Evolutionary conservation across 2,113 vertebrate genomes (phyloP).

Genomic region (Rhea americana): DNA sequence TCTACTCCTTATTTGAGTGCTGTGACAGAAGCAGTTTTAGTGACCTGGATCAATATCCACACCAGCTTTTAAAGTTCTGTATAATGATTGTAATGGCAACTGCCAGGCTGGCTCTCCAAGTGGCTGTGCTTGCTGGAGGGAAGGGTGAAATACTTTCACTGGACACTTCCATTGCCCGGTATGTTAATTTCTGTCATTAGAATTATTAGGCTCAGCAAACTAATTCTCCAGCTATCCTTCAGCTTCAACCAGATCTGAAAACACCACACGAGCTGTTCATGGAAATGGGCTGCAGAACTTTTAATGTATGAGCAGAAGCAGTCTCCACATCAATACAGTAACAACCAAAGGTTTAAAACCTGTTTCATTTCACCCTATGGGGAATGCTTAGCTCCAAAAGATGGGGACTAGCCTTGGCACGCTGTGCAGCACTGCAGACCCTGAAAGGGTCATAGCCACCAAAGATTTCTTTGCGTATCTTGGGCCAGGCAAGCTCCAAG

Average conservation of each 20-base stretch:
- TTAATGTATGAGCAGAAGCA: neutral
- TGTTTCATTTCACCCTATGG: constrained; percentile 10
- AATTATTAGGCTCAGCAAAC: neutral
- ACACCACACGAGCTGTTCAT: fast-evolving
- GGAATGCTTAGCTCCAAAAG: constrained; percentile 58
- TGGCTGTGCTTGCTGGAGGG: neutral
- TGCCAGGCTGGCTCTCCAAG: neutral
- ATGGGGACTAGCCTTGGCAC: constrained; percentile 36
- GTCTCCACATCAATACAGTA: neutral
- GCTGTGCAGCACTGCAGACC: constrained; percentile 44
- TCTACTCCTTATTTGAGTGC: neutral
- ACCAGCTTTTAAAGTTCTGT: neutral
- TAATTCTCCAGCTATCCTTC: neutral
- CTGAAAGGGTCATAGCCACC: constrained; percentile 45
- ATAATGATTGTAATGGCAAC: neutral
- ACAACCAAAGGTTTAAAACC: neutral
- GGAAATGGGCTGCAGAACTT: neutral
- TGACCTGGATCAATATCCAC: neutral
- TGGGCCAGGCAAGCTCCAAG: constrained; percentile 58
- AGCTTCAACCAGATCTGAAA: neutral
- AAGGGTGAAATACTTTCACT: neutral
- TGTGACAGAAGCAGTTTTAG: neutral
- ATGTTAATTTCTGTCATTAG: neutral
- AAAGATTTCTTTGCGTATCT: constrained; percentile 10
- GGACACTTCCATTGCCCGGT: neutral